These are phyloP conservation scores for Dryadula phaetusa DNA, from an alignment of 2,888 invertebrate genomes.

Conservation along the genomic window DNA sequence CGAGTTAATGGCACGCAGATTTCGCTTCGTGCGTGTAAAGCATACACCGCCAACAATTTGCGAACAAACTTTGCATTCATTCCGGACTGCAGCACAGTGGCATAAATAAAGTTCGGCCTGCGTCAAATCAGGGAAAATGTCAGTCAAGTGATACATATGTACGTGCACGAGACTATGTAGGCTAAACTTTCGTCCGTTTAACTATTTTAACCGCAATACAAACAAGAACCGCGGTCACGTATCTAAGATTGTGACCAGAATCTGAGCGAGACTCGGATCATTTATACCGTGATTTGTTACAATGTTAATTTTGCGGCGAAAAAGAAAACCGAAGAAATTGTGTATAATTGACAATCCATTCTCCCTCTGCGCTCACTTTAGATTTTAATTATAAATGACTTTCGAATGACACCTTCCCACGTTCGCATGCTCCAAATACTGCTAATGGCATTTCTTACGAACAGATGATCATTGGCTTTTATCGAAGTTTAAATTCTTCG, in stretches of 20 bases:
- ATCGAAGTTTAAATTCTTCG: slow-evolving; percentile 42
- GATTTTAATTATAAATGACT: slow-evolving; percentile 60
- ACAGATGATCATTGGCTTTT: slow-evolving; percentile 46
- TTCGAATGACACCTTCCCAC: slow-evolving; percentile 69
- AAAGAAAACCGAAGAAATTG: slow-evolving; percentile 42
- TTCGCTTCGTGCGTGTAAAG: slow-evolving; percentile 64
- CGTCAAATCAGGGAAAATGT: slow-evolving; percentile 74
- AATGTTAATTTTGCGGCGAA: slow-evolving; percentile 60
- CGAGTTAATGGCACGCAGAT: slow-evolving; percentile 64
- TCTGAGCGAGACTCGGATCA: slow-evolving; percentile 56
- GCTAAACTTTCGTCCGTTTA: slow-evolving; percentile 77
- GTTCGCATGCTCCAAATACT: slow-evolving; percentile 75
- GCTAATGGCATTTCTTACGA: slow-evolving; percentile 57
- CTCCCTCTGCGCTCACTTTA: slow-evolving; percentile 58
- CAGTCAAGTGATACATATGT: slow-evolving; percentile 69
- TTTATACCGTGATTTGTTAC: slow-evolving; percentile 56
- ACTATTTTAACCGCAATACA: slow-evolving; percentile 73
- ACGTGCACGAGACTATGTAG: slow-evolving; percentile 70
- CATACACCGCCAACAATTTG: slow-evolving; percentile 56
- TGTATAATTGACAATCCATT: slow-evolving; percentile 53
- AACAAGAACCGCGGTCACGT: slow-evolving; percentile 76
- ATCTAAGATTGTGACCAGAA: slow-evolving; percentile 63
- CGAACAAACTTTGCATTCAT: slow-evolving; percentile 74
- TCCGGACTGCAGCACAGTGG: slow-evolving; percentile 71
- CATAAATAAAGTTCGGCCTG: slow-evolving; percentile 69